These are phyloP conservation scores for Helarctos malayanus DNA, from an alignment of 2,797 vertebrate genomes.

Conservation along the genomic window DNA sequence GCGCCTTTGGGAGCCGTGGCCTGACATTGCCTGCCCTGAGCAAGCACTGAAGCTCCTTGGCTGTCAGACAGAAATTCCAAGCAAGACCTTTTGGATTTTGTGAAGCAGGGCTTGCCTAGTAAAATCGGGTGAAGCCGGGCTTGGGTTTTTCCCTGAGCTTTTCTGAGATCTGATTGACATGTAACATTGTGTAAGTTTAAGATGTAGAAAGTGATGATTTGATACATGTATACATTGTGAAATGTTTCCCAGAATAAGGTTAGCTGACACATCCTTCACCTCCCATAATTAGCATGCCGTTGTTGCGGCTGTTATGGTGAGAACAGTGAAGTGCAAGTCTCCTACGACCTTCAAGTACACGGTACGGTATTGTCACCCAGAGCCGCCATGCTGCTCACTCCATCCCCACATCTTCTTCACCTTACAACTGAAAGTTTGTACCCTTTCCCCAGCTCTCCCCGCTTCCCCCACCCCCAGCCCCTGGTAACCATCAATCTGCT, in stretches of 20 bases:
- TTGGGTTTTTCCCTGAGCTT: fast-evolving
- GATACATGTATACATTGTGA: not conserved
- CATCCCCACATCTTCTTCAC: not conserved
- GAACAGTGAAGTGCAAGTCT: not conserved
- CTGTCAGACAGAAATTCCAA: not conserved
- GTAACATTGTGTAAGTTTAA: not conserved
- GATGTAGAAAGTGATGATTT: not conserved
- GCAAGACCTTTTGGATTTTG: not conserved
- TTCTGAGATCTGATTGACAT: not conserved
- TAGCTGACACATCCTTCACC: not conserved
- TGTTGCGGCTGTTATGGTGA: not conserved
- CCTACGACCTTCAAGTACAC: not conserved
- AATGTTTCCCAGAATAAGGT: not conserved
- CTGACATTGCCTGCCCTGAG: not conserved
- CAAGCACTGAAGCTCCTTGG: not conserved
- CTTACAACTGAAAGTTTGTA: not conserved
- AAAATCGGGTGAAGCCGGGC: not conserved
- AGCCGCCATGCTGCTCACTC: not conserved
- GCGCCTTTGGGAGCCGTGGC: not conserved
- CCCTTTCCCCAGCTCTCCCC: not conserved
- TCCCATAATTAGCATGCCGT: not conserved
- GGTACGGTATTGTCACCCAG: too few relatives aligned
- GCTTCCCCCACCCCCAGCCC: not conserved
- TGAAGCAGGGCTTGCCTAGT: not conserved
- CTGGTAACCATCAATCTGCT: not conserved